phyloP scores from a whole-genome alignment of 2,797 vertebrate genomes.

The Lateolabrax maculatus region DNA sequence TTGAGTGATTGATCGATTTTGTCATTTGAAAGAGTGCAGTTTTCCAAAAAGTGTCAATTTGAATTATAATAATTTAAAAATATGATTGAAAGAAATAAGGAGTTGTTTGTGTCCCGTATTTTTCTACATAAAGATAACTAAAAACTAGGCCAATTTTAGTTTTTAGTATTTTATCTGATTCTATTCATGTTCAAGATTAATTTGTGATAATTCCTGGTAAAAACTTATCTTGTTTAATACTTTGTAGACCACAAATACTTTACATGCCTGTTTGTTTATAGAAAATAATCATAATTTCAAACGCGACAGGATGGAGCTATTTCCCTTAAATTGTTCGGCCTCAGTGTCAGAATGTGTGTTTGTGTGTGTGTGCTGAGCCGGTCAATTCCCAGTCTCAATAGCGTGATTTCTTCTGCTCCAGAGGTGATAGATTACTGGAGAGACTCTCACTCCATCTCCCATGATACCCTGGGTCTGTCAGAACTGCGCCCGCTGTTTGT shows the following conservation, averaged over 20 bases:
- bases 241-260: not conserved
- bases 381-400: slow-evolving; percentile 10
- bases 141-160: no score
- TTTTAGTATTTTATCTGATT: no score
- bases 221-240: not conserved
- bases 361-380: not conserved
- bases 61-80: not conserved
- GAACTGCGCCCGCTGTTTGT: slow-evolving; percentile 21
- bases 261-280: not conserved
- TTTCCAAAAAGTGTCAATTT: not conserved
- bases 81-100: no score
- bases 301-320: not conserved
- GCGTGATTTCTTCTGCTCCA: slow-evolving; percentile 24
- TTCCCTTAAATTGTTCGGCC: not conserved
- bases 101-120: not conserved
- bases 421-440: slow-evolving; percentile 58
- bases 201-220: not conserved
- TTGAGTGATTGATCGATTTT: not conserved
- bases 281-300: not conserved
- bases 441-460: slow-evolving; percentile 48
- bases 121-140: no score
- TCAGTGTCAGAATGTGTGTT: not conserved
- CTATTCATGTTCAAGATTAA: not conserved
- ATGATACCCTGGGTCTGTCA: slow-evolving; percentile 25
- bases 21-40: not conserved